A percentile compares a stretch with the other conserved stretches of the same genome.
These are phyloP conservation scores for Chanos chanos DNA, from an alignment of 2,797 vertebrate species.

Conservation along the genomic window DNA sequence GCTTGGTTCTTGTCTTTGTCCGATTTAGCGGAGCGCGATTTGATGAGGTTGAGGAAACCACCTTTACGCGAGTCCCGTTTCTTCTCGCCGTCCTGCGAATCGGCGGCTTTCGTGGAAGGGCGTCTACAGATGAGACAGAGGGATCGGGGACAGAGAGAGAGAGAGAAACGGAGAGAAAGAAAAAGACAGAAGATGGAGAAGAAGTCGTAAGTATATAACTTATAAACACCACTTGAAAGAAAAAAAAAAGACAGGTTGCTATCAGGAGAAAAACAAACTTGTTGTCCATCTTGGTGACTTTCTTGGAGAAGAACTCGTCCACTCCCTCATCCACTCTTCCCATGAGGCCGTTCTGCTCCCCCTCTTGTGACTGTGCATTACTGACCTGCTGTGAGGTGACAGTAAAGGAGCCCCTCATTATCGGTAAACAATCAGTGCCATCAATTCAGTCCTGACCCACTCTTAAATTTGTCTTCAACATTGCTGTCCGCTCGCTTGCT, in stretches of 20 bases:
- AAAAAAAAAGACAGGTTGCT: background rate
- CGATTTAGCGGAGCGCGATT: conserved; percentile 80
- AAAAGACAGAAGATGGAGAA: too few relatives aligned
- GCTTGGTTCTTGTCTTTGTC: conserved; percentile 72
- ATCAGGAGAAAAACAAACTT: conserved; percentile 74
- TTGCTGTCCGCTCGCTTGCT: too few relatives aligned
- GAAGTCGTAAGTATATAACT: background rate
- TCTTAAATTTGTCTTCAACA: background rate
- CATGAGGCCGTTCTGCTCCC: conserved; percentile 94
- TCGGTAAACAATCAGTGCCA: background rate
- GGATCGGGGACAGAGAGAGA: background rate
- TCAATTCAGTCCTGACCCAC: background rate
- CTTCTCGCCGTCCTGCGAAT: conserved; percentile 84
- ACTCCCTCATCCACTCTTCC: conserved; percentile 96
- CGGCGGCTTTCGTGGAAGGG: conserved; percentile 70
- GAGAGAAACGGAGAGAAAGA: background rate
- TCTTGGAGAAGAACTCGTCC: conserved; percentile 96
- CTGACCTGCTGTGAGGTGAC: conserved; percentile 67
- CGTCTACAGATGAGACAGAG: conserved; percentile 67
- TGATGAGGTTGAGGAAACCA: conserved; percentile 93
- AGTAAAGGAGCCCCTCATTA: background rate
- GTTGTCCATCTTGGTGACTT: conserved; percentile 88
- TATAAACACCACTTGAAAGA: background rate
- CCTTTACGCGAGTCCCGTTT: conserved; percentile 85
- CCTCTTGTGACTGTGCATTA: conserved; percentile 76